Conservation (phyloP, 2,113 vertebrate genomes). For the Odocoileus virginianus region DNA sequence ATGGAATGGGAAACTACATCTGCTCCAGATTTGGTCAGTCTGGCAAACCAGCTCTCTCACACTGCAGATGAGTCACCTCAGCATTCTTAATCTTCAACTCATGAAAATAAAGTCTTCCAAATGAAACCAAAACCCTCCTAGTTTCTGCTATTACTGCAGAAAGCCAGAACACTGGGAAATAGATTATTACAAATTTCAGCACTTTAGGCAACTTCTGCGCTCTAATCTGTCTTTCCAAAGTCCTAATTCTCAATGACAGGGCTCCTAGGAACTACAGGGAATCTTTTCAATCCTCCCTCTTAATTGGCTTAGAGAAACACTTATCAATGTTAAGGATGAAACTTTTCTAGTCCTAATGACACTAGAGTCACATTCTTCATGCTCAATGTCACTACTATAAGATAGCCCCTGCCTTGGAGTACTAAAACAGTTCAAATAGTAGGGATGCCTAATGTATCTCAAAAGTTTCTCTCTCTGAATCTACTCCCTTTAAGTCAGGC, state of each 20-base stretch:
- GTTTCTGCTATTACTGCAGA: neutral
- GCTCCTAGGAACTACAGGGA: neutral
- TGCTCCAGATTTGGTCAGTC: neutral
- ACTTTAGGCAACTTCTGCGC: neutral
- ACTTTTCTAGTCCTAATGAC: neutral
- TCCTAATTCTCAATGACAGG: neutral
- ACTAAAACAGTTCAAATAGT: neutral
- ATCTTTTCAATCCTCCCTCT: neutral
- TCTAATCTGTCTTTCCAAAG: neutral
- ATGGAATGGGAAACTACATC: neutral
- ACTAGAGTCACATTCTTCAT: neutral
- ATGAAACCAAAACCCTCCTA: neutral
- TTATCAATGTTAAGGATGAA: neutral
- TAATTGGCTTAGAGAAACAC: neutral
- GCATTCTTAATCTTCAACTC: neutral
- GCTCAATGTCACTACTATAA: neutral
- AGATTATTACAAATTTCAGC: neutral
- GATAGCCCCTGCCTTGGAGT: too few relatives aligned
- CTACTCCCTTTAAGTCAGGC: neutral
- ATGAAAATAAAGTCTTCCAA: neutral
- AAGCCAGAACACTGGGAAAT: neutral
- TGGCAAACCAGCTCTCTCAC: neutral
- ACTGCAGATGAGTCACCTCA: neutral
- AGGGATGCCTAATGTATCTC: neutral
- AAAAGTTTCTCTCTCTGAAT: neutral